Conservation (phyloP, 2,113 vertebrate genomes). For the Andinoacara biseriatus region DNA sequence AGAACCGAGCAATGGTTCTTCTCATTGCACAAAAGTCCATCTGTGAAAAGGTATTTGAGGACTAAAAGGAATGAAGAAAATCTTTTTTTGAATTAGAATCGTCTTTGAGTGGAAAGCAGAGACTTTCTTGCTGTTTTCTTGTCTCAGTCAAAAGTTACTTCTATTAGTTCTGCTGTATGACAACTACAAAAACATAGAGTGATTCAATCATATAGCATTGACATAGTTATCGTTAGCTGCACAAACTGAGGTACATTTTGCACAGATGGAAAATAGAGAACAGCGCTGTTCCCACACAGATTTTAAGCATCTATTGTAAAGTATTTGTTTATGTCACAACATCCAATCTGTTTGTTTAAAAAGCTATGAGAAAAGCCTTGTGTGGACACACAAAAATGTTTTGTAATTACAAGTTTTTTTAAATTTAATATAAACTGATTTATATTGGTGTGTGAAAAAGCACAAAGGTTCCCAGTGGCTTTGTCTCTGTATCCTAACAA, state of each 20-base stretch:
- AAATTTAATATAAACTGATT: not conserved
- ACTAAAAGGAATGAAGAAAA: not conserved
- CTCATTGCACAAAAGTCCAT: not conserved
- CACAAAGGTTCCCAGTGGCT: constrained; percentile 32
- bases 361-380: not conserved
- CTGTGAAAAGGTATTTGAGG: not conserved
- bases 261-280: not conserved
- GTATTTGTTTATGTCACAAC: constrained; percentile 5
- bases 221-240: constrained; percentile 9
- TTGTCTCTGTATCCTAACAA: constrained; percentile 43
- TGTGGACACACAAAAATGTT: not conserved
- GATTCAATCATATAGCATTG: not conserved
- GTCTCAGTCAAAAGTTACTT: not conserved
- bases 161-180: not conserved
- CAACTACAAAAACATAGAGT: not conserved
- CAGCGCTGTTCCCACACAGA: not conserved
- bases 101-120: not conserved
- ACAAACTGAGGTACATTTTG: not conserved
- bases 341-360: constrained; percentile 3
- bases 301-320: constrained; percentile 4
- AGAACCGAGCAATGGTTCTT: not conserved
- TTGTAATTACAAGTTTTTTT: not conserved
- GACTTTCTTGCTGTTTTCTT: not conserved
- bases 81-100: not conserved
- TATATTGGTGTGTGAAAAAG: constrained; percentile 21